Base-by-base conservation (phyloP, 2,888 invertebrate genomes). In the Aphodius sticticus region DNA sequence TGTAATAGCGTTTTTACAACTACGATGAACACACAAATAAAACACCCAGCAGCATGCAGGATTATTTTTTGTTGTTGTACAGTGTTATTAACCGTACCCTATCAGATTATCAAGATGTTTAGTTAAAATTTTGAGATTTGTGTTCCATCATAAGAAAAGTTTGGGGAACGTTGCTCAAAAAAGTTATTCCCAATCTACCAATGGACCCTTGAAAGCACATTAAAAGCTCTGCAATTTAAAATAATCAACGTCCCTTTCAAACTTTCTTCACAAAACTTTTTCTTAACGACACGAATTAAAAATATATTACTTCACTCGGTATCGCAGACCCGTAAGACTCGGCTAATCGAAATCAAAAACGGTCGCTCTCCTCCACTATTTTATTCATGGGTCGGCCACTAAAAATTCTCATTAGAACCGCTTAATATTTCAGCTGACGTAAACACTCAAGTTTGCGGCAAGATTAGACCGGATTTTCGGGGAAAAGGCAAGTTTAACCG, bases 401-500 rank as follows among this genome's bases (percentile, higher is more conserved):
- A 38, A 76, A 77, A 35, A 71, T 36, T 16, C 71, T 77, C 70
- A 70, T 77, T 77, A 77, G 36, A 70, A 38, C 36, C 26, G 70
- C 16, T 71, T 77, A 77, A 77, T 71, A 77, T 77, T 76, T 70
- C 77, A 77, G 71, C 77, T 36, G 77, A 77, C 77, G 77, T 77
- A 77, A 77, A 77, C 77, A 77, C 70, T 70, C 35, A 69, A 37
- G 77, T 69, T 69, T 77, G 77, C 35, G 70, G 77, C 37, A 77
- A 70, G 71, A 70, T 77, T 70, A 77, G 38, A 70, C 71, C 15
- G 77, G 77, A 77, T 77, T 71, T 53, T 53, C 53, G 53, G 7
- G 3, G 53, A 12, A 12, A 1, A 9, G 3, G 9, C 12, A 53
- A 53, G 12, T 53, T 53, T 53, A 53, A 53, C 53, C 12, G 53